Evolutionary conservation across 1,140 invertebrate species (phyloP).

Genomic region (Carposina sasakii): DNA sequence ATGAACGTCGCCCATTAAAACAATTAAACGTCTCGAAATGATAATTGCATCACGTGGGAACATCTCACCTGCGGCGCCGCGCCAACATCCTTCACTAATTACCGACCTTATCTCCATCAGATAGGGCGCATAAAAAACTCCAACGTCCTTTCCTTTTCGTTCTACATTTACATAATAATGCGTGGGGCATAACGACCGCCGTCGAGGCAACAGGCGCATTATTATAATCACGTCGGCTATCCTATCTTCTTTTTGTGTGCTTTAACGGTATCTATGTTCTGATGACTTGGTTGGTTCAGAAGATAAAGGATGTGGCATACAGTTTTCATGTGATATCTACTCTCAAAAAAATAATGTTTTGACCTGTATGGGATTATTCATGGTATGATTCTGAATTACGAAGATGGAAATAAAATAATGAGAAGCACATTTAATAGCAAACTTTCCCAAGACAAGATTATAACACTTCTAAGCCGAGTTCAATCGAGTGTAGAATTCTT

Average conservation of each 20-base stretch:
- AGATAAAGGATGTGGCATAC: too few relatives aligned
- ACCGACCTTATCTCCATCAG: constrained; percentile 59
- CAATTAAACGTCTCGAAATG: too few relatives aligned
- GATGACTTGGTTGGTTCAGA: constrained; percentile 8
- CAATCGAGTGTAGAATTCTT: too few relatives aligned
- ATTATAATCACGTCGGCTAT: constrained; percentile 46
- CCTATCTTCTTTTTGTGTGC: constrained; percentile 36
- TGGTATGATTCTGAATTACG: too few relatives aligned
- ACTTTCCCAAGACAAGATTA: too few relatives aligned
- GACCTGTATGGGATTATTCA: constrained; percentile 9
- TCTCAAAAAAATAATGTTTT: constrained; percentile 10
- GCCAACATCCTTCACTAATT: constrained; percentile 48
- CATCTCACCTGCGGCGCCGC: constrained; percentile 40
- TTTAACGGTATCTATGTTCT: constrained; percentile 28
- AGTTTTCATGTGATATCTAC: constrained; percentile 15
- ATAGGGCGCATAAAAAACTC: constrained; percentile 48
- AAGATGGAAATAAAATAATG: too few relatives aligned
- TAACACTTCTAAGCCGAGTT: too few relatives aligned
- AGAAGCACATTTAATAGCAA: too few relatives aligned
- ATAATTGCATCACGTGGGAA: constrained; percentile 42
- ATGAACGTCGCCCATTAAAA: too few relatives aligned
- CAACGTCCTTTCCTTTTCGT: constrained; percentile 51
- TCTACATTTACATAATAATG: constrained; percentile 68
- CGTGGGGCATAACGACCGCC: constrained; percentile 56
- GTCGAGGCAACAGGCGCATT: constrained; percentile 39